Base-by-base conservation (phyloP, 53 echinoderm and acorn worm genomes). In the Astropecten irregularis region DNA sequence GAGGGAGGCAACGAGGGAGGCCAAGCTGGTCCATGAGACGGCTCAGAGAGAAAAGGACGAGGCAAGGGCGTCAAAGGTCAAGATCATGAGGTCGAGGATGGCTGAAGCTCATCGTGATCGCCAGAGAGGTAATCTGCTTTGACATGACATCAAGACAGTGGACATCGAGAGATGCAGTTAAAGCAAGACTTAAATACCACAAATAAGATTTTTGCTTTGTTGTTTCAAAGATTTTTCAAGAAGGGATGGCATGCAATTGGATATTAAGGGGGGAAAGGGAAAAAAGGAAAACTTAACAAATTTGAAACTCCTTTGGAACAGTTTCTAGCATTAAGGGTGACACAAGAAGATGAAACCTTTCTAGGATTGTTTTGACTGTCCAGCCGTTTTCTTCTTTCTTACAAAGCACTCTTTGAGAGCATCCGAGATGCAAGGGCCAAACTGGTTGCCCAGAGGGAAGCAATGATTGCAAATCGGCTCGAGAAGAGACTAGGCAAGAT, bases 371-470 rank as follows among this genome's bases (percentile, higher is more conserved):
- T n/a, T n/a, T n/a, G n/a, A n/a, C n/a, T 35, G 11, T 52, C 71
- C 33, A 14, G 31, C 30, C 30, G 59, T 58, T 19, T 49, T 71
- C 36, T 71, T 64, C 10, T 14, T 0, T 51, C 51, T 34, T 31
- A 32, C 21, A 30, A 50, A 71, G 71, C 11, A n/a, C 36, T 74
- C 34, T 74, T 74, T 74, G 74, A 74, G 51, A 57, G 57, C 39
- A 74, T 74, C 74, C 55, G 74, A 9, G 57, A 57, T 38, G 58
- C 74, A 36, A 74, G 74, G 56, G 37, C 56, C 34, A 55, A 30
- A 57, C 57, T 74, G 32, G 38, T 74, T 51, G 74, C 74, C 56
- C 55, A 74, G 74, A 74, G 42, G 56, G 74, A 74, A 40, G 74
- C 74, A 36, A 26, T 74, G 39, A 74, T 74, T 38, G 74, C 55